These are phyloP conservation scores for Netelia virgata DNA, from an alignment of 2,888 invertebrate species.

Conservation along the genomic window DNA sequence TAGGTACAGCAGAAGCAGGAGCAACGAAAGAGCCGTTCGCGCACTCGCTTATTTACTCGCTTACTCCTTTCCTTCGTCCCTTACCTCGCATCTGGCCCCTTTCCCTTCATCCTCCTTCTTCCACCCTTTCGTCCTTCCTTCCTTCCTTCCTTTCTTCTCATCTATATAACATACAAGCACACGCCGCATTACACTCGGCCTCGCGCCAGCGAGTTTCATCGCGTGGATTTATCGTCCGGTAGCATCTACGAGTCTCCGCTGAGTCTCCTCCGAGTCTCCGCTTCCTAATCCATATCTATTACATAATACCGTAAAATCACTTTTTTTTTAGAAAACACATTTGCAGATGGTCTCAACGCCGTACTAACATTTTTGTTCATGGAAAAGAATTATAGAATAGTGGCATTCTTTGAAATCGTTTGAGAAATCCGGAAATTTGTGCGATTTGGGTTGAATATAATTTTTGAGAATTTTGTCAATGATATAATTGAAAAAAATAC, in stretches of 20 bases:
- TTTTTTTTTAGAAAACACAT: not conserved
- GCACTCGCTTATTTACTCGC: conserved; percentile 77
- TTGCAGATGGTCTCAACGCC: not conserved
- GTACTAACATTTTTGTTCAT: no score
- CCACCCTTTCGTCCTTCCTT: conserved; percentile 52
- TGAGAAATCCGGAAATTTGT: no score
- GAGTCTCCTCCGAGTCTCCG: conserved; percentile 45
- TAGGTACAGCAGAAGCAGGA: conserved; percentile 58
- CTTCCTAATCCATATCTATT: conserved; percentile 38
- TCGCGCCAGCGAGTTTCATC: conserved; percentile 69
- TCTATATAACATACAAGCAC: conserved; percentile 55
- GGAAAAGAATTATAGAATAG: no score
- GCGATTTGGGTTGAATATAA: no score
- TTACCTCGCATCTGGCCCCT: conserved; percentile 6
- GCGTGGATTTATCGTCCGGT: conserved; percentile 71
- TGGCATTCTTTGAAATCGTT: no score
- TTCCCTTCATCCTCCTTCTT: conserved; percentile 40
- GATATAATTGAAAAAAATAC: no score
- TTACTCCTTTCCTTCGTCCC: conserved; percentile 66
- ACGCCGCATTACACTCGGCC: conserved; percentile 67
- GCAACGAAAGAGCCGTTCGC: conserved; percentile 70
- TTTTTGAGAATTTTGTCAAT: no score
- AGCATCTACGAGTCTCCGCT: conserved; percentile 64
- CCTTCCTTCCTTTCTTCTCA: conserved; percentile 43
- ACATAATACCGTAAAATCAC: not conserved